Conservation (phyloP, 2,113 vertebrate genomes). For the Lepisosteus oculatus region DNA sequence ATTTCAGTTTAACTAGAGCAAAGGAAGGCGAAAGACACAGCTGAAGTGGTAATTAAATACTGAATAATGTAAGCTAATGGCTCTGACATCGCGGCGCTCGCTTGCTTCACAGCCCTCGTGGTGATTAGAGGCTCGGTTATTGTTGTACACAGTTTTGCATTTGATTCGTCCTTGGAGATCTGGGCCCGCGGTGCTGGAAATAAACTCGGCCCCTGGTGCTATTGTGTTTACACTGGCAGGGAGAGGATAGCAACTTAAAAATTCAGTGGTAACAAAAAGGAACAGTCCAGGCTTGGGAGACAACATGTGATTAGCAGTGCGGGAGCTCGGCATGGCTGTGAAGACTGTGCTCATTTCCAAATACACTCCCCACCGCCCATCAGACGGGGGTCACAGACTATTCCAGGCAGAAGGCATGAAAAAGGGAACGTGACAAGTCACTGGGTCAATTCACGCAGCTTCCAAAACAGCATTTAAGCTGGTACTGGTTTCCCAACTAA, state of each 20-base stretch:
- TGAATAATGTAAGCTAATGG: conserved; percentile 40
- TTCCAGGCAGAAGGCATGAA: too few species aligned
- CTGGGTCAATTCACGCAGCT: too few species aligned
- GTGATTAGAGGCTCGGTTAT: conserved; percentile 19
- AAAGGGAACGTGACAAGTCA: too few species aligned
- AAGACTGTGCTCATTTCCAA: background rate
- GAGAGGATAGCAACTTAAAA: background rate
- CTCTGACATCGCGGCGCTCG: conserved; percentile 30
- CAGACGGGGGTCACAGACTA: too few species aligned
- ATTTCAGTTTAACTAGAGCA: background rate
- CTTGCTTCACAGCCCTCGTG: conserved; percentile 24
- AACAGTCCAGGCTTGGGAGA: background rate
- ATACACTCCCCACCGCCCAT: too few species aligned
- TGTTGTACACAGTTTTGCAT: conserved; percentile 25
- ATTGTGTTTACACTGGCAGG: background rate
- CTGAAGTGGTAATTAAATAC: conserved; percentile 42
- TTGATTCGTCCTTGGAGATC: conserved; percentile 30
- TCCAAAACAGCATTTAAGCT: too few species aligned
- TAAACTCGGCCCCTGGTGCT: background rate
- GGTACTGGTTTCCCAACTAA: too few species aligned
- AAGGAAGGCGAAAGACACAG: conserved; percentile 4
- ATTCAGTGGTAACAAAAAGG: background rate
- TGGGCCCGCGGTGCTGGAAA: conserved; percentile 19
- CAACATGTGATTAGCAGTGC: background rate
- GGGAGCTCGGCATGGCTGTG: background rate